Evolutionary conservation across 2,888 invertebrate genomes (phyloP).

Genomic region (Helleia helle): DNA sequence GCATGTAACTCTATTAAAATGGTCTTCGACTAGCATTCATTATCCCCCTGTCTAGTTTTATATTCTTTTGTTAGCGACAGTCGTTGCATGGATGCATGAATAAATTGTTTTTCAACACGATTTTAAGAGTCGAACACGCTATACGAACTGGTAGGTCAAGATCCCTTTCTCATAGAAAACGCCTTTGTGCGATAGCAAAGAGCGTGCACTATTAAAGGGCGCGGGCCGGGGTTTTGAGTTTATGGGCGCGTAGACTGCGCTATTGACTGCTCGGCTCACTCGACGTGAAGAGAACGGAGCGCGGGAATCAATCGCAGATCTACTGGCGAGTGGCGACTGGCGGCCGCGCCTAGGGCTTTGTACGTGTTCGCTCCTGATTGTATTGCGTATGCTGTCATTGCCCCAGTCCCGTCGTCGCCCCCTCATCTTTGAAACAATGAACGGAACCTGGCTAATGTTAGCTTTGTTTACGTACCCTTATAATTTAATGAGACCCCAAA

Average conservation of each 20-base stretch:
- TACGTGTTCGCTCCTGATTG: conserved; percentile 40
- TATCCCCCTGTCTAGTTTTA: conserved; percentile 70
- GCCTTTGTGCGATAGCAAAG: conserved; percentile 66
- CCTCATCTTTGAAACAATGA: conserved; percentile 50
- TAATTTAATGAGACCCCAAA: conserved; percentile 28
- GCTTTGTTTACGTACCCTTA: conserved; percentile 27
- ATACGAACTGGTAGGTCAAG: conserved; percentile 72
- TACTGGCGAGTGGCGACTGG: too few species aligned
- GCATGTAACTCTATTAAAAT: conserved; percentile 67
- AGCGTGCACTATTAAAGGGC: conserved; percentile 65
- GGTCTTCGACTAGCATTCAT: conserved; percentile 67
- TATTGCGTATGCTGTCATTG: conserved; percentile 56
- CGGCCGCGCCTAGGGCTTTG: conserved; percentile 30
- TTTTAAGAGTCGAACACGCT: conserved; percentile 55
- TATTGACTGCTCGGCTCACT: conserved; percentile 11
- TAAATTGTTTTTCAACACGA: conserved; percentile 58
- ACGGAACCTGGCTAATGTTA: conserved; percentile 45
- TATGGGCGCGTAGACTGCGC: conserved; percentile 21
- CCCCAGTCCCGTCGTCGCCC: conserved; percentile 36
- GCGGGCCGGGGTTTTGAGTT: conserved; percentile 37
- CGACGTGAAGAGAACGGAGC: conserved; percentile 6
- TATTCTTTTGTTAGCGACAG: conserved; percentile 63
- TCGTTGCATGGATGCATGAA: conserved; percentile 68
- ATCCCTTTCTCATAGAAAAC: conserved; percentile 71
- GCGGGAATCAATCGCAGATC: conserved; percentile 23